Base-by-base conservation (phyloP, 2,888 invertebrate species). In the Apamea anceps region DNA sequence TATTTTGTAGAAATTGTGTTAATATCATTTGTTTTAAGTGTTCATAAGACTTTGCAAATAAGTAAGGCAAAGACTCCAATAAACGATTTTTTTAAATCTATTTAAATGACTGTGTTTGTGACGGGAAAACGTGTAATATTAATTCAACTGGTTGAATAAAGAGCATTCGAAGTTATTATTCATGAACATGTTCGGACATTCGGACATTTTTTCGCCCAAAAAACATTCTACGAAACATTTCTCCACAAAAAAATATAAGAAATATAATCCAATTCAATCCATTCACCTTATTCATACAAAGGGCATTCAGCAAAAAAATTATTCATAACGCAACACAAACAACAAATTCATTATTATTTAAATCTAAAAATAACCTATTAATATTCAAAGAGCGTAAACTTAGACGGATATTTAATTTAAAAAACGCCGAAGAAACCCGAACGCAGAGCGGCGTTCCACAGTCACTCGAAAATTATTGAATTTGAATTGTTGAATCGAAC, bases 371-470 rank as follows among this genome's bases (percentile, higher is more conserved):
- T 86, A 88, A 83, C 90, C 75, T 78, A 87, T 89, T 87, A 91
- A 92, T 91, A 91, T 89, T 90, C 91, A 85, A 67, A 82, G 72
- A 82, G 74, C 84, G 84, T 81, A 82, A 87, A 90, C 78, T 87
- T 83, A 75, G 75, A 63, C 79, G 86, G 87, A 91, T 87, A 91
- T 92, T 92, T 92, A 91, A 93, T 92, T 92, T 87, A 88, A 86
- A 89, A 88, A 87, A 84, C 73, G 74, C 37, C 25, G 60, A 84
- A 81, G 83, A 76, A 85, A 73, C 76, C 81, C 76, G 80, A 75
- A 60, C 76, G 68, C 48, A 62, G 77, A 79, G 77, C 32, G 71
- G 28, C 85, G 68, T n/a, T 54, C 82, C 74, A 32, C 79, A 65
- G 84, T 48, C 78, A 80, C 87, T 87, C 70, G 80, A 88, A 89